Percentiles rank a stretch among this genome's conserved stretches.
These are phyloP conservation scores for Chymomyza procnemis DNA, from an alignment of 2,888 invertebrate species.

Conservation along the genomic window DNA sequence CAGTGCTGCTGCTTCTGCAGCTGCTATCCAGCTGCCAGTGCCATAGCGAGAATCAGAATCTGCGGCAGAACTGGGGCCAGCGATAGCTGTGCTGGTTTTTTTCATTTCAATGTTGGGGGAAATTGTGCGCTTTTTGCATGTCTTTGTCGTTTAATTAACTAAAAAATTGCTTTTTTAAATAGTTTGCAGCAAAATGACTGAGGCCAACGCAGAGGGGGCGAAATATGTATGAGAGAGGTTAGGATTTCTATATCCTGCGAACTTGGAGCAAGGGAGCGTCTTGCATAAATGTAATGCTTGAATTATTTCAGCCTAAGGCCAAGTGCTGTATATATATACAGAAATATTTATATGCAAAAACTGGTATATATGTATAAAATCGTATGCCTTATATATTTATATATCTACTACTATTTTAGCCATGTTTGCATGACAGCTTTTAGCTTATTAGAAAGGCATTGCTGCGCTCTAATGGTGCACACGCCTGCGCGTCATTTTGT, in stretches of 20 bases:
- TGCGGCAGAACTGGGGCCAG: background rate
- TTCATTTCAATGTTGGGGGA: conserved; percentile 27
- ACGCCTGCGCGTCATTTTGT: conserved; percentile 12
- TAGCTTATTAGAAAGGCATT: conserved; percentile 1
- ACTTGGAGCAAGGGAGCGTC: background rate
- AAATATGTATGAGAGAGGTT: background rate
- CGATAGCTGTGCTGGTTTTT: conserved; percentile 19
- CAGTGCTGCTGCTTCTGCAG: background rate
- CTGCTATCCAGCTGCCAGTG: conserved; percentile 4
- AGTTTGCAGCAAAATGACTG: conserved; percentile 35
- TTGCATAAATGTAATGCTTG: conserved; percentile 47
- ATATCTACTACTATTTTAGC: background rate
- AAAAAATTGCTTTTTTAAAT: conserved; percentile 67
- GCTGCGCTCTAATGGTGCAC: background rate
- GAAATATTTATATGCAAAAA: too few relatives aligned
- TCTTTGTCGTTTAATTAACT: conserved; percentile 74
- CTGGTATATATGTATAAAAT: background rate
- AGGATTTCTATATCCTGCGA: background rate
- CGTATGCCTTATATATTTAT: too few relatives aligned
- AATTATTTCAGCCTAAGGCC: conserved; percentile 59
- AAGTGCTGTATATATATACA: conserved; percentile 15
- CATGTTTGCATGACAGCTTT: background rate
- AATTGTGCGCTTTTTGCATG: conserved; percentile 44
- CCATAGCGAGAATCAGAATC: conserved; percentile 4
- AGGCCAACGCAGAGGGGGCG: background rate